Conservation (phyloP, 2,888 invertebrate species). For the Tuta absoluta region DNA sequence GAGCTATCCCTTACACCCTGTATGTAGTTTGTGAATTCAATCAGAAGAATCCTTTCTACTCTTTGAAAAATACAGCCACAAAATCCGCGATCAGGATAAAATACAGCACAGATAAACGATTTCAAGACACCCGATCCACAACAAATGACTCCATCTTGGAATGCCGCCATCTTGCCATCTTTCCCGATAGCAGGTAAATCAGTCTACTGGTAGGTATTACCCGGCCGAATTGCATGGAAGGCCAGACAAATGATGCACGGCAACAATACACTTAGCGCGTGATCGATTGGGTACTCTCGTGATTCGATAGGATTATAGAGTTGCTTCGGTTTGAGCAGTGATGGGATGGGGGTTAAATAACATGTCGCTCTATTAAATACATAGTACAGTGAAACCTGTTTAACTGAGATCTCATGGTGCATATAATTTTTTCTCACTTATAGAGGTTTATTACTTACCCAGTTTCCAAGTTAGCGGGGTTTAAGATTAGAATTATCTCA, state of each 20-base stretch:
- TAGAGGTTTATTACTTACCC: no score
- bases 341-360: background rate
- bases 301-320: constrained; percentile 29
- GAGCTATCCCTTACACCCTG: no score
- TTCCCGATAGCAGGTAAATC: constrained; percentile 37
- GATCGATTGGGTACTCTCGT: constrained; percentile 45
- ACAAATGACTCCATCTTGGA: constrained; percentile 18
- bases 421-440: no score
- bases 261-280: constrained; percentile 54
- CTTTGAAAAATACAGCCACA: background rate
- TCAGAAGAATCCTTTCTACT: no score
- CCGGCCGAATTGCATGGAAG: constrained; percentile 51
- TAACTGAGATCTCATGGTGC: no score
- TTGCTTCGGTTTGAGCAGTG: background rate
- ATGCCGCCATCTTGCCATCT: constrained; percentile 6
- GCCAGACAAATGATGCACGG: constrained; percentile 56
- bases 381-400: no score
- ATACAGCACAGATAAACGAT: constrained; percentile 11
- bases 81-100: background rate
- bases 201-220: constrained; percentile 43
- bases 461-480: no score
- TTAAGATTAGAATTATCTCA: no score
- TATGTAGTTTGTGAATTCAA: no score
- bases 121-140: background rate
- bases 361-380: no score